These are phyloP conservation scores for Spermophilus dauricus DNA, from an alignment of 2,113 vertebrate genomes.

Conservation along the genomic window DNA sequence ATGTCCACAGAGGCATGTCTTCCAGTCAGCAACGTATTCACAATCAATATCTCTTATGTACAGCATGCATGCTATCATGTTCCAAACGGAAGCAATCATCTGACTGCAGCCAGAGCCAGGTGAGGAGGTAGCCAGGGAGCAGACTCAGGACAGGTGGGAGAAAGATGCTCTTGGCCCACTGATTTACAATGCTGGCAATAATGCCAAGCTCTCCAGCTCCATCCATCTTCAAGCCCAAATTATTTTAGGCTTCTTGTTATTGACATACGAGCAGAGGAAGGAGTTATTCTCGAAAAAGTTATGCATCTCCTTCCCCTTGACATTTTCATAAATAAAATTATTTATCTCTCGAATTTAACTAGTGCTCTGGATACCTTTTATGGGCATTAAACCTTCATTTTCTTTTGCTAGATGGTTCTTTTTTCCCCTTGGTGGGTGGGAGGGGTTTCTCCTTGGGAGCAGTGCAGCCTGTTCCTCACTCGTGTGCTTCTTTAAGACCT, in stretches of 20 bases:
- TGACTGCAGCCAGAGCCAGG: not conserved
- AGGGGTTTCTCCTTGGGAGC: too few species aligned
- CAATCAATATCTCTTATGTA: slow-evolving; percentile 62
- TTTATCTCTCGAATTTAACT: slow-evolving; percentile 85
- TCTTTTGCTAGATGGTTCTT: slow-evolving; percentile 54
- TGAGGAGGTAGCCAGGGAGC: slow-evolving; percentile 59
- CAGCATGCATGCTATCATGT: not conserved
- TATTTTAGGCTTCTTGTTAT: slow-evolving; percentile 78
- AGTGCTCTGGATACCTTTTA: slow-evolving; percentile 76
- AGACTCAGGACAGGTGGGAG: not conserved
- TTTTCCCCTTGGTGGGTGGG: not conserved
- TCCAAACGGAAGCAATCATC: not conserved
- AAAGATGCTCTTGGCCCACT: not conserved
- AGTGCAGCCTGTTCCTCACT: accelerated
- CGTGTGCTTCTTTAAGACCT: not conserved
- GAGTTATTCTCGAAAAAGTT: slow-evolving; percentile 81
- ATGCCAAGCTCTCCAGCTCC: not conserved
- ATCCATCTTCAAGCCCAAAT: slow-evolving; percentile 78
- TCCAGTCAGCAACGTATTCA: slow-evolving; percentile 56
- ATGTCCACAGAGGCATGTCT: slow-evolving; percentile 55
- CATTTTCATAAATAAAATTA: slow-evolving; percentile 87
- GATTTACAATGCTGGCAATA: slow-evolving; percentile 75
- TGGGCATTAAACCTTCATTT: slow-evolving; percentile 76
- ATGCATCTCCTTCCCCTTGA: slow-evolving; percentile 82
- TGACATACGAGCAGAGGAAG: slow-evolving; percentile 64